phyloP scores from a whole-genome alignment of 1,140 invertebrate species.

The Zophobas morio region DNA sequence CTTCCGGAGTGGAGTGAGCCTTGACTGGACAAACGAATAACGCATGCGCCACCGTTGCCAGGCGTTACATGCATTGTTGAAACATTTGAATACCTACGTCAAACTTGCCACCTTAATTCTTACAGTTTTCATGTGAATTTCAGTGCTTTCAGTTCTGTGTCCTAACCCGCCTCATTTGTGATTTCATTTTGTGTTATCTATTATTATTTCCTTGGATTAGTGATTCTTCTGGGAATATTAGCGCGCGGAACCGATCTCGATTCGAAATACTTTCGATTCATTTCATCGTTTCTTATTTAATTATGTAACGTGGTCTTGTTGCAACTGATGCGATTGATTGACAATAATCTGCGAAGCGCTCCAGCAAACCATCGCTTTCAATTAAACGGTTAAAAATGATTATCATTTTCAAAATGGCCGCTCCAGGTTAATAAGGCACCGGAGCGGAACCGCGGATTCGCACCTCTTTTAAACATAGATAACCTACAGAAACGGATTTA shows the following conservation, averaged over 20 bases:
- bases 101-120: slow-evolving; percentile 61
- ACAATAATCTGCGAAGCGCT: slow-evolving; percentile 7
- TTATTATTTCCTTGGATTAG: slow-evolving; percentile 30
- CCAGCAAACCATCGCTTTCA: slow-evolving; percentile 4
- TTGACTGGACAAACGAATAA: slow-evolving; percentile 56
- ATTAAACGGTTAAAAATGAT: slow-evolving; percentile 34
- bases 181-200: slow-evolving; percentile 37
- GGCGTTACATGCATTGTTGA: slow-evolving; percentile 62
- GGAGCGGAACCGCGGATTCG: slow-evolving; percentile 30
- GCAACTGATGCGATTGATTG: background rate
- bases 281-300: slow-evolving; percentile 30
- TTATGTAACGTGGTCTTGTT: slow-evolving; percentile 21
- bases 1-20: slow-evolving; percentile 63
- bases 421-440: slow-evolving; percentile 7
- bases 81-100: slow-evolving; percentile 66
- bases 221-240: slow-evolving; percentile 25
- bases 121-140: slow-evolving; percentile 66
- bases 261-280: slow-evolving; percentile 34
- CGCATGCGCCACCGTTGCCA: slow-evolving; percentile 65
- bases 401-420: slow-evolving; percentile 41
- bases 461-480: background rate
- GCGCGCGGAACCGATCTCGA: slow-evolving; percentile 22
- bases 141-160: slow-evolving; percentile 63
- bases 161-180: slow-evolving; percentile 14
- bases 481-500: background rate